These are phyloP conservation scores for Lycophotia porphyrea DNA, from an alignment of 2,888 invertebrate species.

Conservation along the genomic window DNA sequence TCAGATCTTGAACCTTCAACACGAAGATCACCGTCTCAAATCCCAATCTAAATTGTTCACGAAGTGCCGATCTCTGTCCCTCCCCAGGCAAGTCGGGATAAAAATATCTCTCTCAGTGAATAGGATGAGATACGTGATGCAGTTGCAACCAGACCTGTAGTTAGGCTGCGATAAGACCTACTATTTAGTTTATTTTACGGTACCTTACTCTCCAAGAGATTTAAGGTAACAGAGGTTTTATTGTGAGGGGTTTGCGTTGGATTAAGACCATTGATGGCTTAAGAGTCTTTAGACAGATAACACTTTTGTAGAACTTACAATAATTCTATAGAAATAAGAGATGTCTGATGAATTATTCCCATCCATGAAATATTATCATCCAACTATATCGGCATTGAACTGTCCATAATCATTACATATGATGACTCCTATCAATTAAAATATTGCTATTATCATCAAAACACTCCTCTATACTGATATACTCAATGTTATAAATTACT, in stretches of 20 bases:
- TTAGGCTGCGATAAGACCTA: conserved; percentile 58
- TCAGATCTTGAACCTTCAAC: conserved; percentile 24
- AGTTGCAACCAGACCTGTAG: conserved; percentile 57
- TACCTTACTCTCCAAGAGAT: conserved; percentile 49
- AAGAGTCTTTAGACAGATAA: background rate
- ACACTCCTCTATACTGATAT: background rate
- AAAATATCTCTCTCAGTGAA: conserved; percentile 41
- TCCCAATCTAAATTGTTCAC: conserved; percentile 47
- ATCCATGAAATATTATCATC: background rate
- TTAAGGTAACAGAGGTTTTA: conserved; percentile 49
- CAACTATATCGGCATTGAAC: background rate
- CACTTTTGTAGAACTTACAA: background rate
- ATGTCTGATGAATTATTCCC: background rate
- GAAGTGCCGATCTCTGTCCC: conserved; percentile 47
- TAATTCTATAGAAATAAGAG: background rate
- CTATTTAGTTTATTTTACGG: conserved; percentile 59
- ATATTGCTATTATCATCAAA: background rate
- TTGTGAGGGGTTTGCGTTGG: conserved; percentile 19
- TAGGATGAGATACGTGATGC: conserved; percentile 54
- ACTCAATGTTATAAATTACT: background rate
- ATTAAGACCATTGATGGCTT: conserved; percentile 46
- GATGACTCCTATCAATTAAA: background rate
- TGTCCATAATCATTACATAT: background rate
- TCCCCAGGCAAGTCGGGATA: conserved; percentile 42
- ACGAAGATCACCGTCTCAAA: conserved; percentile 32